Percentiles rank a stretch among this genome's conserved stretches.
These are phyloP conservation scores for Ornithorhynchus anatinus DNA, from an alignment of 2,113 vertebrate genomes.

Conservation along the genomic window DNA sequence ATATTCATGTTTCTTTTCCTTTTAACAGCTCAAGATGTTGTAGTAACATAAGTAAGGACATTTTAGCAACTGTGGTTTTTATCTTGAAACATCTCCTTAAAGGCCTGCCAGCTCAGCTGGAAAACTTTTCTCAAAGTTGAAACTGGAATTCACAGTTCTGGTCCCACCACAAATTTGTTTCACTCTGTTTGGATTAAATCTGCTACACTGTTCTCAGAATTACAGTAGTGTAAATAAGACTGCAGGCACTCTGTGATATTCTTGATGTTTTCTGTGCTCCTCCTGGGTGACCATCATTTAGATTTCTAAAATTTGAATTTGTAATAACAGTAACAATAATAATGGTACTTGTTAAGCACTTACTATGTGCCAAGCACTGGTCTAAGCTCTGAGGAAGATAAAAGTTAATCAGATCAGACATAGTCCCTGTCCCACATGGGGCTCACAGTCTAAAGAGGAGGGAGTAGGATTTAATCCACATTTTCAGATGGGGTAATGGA, in stretches of 20 bases:
- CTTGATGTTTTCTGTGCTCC: slow-evolving; percentile 12
- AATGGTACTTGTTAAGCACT: too few relatives aligned
- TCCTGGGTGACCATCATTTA: slow-evolving; percentile 19
- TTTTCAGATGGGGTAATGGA: too few relatives aligned
- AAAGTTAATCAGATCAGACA: too few relatives aligned
- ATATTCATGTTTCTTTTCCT: background rate
- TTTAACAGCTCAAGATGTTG: background rate
- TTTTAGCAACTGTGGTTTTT: slow-evolving; percentile 11
- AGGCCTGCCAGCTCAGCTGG: slow-evolving; percentile 5
- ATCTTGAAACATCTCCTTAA: slow-evolving; percentile 30
- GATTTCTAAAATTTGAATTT: background rate
- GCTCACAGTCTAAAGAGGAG: too few relatives aligned
- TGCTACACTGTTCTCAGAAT: slow-evolving; percentile 16
- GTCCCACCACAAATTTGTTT: background rate
- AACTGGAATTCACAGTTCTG: slow-evolving; percentile 16
- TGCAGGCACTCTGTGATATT: background rate
- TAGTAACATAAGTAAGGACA: background rate
- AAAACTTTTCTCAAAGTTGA: slow-evolving; percentile 20
- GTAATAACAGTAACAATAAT: too few relatives aligned
- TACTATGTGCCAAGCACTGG: too few relatives aligned
- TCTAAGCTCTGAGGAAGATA: too few relatives aligned
- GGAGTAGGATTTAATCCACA: too few relatives aligned
- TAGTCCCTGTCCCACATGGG: too few relatives aligned
- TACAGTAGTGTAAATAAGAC: slow-evolving; percentile 11
- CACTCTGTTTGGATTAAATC: slow-evolving; percentile 35